These are phyloP conservation scores for Odocoileus virginianus DNA, from an alignment of 2,113 vertebrate genomes.

Conservation along the genomic window DNA sequence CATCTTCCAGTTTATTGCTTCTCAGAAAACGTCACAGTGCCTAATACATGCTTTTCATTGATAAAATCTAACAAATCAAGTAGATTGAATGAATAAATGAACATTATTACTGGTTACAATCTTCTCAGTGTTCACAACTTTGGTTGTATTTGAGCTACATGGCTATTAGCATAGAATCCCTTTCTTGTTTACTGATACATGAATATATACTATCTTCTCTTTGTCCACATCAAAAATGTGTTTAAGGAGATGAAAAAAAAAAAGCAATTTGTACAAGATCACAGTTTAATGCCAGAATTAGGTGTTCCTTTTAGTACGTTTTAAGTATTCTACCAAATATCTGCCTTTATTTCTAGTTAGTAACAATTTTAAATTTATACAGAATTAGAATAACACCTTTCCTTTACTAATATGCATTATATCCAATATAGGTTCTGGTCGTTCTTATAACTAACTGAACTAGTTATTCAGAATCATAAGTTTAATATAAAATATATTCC, in stretches of 20 bases:
- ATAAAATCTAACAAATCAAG: background rate
- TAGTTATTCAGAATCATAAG: background rate
- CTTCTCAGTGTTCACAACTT: background rate
- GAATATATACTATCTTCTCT: background rate
- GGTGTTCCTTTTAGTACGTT: background rate
- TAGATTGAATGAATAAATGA: background rate
- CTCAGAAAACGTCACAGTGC: background rate
- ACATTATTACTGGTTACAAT: background rate
- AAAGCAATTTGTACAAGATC: background rate
- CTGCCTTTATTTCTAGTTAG: background rate
- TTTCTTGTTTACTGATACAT: background rate
- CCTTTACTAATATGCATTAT: background rate
- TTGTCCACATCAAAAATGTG: background rate
- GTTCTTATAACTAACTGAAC: background rate
- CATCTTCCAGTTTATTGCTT: background rate
- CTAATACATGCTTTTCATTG: background rate
- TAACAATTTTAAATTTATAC: background rate
- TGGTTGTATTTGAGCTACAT: background rate
- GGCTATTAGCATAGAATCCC: background rate
- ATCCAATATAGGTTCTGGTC: background rate
- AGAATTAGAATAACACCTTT: background rate
- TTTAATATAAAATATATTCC: background rate
- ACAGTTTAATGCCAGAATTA: background rate
- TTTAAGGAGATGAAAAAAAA: background rate
- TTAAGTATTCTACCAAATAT: background rate